Conservation (phyloP, 2,113 vertebrate species). For the Tichodroma muraria region DNA sequence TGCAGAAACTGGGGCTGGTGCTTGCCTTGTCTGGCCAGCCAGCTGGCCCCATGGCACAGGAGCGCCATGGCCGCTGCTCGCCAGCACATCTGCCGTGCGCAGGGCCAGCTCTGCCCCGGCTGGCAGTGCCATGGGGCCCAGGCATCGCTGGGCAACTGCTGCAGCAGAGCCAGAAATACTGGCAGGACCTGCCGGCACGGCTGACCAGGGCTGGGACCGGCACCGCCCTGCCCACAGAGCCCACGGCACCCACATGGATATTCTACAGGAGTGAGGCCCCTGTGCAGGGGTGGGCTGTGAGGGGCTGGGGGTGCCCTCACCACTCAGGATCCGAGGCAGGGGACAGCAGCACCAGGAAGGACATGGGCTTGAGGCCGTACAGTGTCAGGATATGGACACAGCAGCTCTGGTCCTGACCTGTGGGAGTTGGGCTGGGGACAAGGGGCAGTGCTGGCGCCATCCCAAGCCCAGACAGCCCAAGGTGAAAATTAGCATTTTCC, state of each 20-base stretch:
- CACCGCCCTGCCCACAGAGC: not conserved
- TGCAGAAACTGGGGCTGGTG: not conserved
- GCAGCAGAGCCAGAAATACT: constrained; percentile 26
- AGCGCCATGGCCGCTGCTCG: accelerated
- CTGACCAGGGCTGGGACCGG: not conserved
- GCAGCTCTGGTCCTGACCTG: not conserved
- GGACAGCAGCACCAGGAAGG: accelerated
- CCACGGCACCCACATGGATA: accelerated
- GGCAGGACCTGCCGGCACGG: not conserved
- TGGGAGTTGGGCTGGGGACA: accelerated
- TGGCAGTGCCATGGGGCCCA: not conserved
- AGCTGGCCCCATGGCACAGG: not conserved
- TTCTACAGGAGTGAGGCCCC: not conserved
- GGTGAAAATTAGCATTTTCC: constrained; percentile 26
- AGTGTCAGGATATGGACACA: accelerated
- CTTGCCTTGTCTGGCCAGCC: not conserved
- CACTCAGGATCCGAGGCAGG: accelerated
- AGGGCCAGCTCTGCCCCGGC: not conserved
- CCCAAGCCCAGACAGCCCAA: not conserved
- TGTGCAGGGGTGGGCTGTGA: accelerated
- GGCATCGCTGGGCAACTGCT: not conserved
- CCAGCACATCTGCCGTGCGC: accelerated
- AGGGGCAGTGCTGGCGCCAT: not conserved
- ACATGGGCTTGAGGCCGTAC: accelerated
- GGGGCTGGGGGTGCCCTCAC: not conserved